Conservation (phyloP, 2,888 invertebrate genomes). For the Sphaerophoria taeniata region DNA sequence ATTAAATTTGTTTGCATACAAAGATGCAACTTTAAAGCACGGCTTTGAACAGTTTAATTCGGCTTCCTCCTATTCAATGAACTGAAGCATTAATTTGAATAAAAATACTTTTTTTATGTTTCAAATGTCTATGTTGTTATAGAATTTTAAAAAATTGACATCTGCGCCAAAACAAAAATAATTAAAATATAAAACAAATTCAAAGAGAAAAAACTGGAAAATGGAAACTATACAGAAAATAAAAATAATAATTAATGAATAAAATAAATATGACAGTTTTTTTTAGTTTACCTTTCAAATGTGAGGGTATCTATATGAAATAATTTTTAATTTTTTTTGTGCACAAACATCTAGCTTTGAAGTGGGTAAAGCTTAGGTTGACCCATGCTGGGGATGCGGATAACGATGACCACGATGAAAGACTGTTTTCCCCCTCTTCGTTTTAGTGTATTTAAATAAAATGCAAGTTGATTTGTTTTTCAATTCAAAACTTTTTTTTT, state of each 20-base stretch:
- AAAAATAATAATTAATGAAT: background rate
- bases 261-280: slow-evolving; percentile 25
- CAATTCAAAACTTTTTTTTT: background rate
- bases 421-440: too few species aligned
- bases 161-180: background rate
- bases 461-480: too few species aligned
- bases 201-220: slow-evolving; percentile 29
- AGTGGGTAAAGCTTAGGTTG: too few species aligned
- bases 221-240: background rate
- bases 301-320: background rate
- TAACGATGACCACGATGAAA: background rate
- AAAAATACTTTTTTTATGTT: background rate
- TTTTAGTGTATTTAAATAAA: too few species aligned
- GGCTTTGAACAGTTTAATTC: background rate
- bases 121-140: background rate
- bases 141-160: background rate
- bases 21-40: background rate
- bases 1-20: background rate
- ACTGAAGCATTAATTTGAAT: slow-evolving; percentile 13
- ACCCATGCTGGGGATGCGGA: background rate
- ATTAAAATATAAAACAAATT: slow-evolving; percentile 4
- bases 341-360: background rate
- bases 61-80: slow-evolving; percentile 17
- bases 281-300: background rate
- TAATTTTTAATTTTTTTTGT: background rate